These are phyloP conservation scores for Drosophila nr. medialis DNA, from an alignment of 2,888 invertebrate species.

Conservation along the genomic window DNA sequence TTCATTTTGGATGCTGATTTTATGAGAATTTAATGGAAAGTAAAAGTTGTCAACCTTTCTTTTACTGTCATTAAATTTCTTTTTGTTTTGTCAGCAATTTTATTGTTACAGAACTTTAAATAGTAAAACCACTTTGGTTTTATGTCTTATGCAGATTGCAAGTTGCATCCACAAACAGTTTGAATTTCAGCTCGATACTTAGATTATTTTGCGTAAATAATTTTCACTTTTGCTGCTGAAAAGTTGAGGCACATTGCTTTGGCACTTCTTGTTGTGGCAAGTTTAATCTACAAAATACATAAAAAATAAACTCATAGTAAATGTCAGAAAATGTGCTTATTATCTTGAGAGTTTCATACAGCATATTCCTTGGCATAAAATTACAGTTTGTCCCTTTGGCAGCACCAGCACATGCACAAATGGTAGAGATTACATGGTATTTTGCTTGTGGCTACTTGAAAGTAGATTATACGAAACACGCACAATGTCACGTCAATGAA, in stretches of 20 bases:
- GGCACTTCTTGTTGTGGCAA: constrained; percentile 13
- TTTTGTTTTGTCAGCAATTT: constrained; percentile 13
- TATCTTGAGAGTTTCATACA: constrained; percentile 61
- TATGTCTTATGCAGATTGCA: constrained; percentile 24
- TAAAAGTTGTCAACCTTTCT: constrained; percentile 28
- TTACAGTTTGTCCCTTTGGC: constrained; percentile 65
- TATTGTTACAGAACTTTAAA: constrained; percentile 24
- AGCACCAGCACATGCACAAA: constrained; percentile 31
- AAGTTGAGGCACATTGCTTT: constrained; percentile 11
- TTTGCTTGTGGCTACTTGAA: constrained; percentile 76
- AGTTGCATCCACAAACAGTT: neutral
- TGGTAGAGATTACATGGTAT: constrained; percentile 63
- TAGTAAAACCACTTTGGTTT: constrained; percentile 24
- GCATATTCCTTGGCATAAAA: constrained; percentile 75
- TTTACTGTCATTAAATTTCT: constrained; percentile 12
- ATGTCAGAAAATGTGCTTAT: constrained; percentile 57
- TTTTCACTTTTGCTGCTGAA: constrained; percentile 22
- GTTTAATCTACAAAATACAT: constrained; percentile 43
- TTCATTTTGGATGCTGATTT: constrained; percentile 24
- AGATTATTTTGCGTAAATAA: neutral
- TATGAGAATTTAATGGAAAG: constrained; percentile 32
- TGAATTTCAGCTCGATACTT: constrained; percentile 9
- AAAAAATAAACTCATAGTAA: constrained; percentile 40
- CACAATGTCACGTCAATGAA: constrained; percentile 59
- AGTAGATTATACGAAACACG: constrained; percentile 70